Percentiles rank a stretch among this genome's conserved stretches.
These are phyloP conservation scores for Hexactinellida sp. DNA, from an alignment of 37 sponge, comb jelly and placozoan species.

Conservation along the genomic window DNA sequence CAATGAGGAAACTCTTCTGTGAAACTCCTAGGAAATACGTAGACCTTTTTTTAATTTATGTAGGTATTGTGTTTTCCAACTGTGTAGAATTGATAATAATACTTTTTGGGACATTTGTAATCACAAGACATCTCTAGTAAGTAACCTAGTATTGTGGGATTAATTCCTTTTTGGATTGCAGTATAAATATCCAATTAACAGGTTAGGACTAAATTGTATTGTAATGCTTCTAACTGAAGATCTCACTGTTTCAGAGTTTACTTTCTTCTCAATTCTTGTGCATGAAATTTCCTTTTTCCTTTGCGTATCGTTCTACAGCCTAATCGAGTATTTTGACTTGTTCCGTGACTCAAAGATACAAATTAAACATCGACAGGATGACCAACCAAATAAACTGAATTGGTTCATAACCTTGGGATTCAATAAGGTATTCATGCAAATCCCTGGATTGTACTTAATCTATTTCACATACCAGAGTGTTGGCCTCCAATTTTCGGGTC, in stretches of 20 bases:
- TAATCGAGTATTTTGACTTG: slow-evolving; percentile 19
- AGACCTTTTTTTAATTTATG: too few relatives aligned
- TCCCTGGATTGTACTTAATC: neutral
- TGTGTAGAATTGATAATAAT: too few relatives aligned
- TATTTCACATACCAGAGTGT: neutral
- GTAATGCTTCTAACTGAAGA: neutral
- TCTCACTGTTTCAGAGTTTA: neutral
- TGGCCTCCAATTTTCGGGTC: slow-evolving; percentile 9
- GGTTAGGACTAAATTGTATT: neutral
- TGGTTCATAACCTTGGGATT: slow-evolving; percentile 6
- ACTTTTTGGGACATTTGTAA: too few relatives aligned
- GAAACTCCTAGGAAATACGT: too few relatives aligned
- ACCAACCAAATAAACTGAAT: slow-evolving; percentile 1
- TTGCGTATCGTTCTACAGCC: neutral
- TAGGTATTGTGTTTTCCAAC: too few relatives aligned
- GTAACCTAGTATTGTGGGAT: too few relatives aligned
- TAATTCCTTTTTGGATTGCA: too few relatives aligned
- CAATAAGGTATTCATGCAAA: neutral
- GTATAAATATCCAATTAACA: too few relatives aligned
- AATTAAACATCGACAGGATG: neutral
- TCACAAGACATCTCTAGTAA: too few relatives aligned
- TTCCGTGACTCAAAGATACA: slow-evolving; percentile 16
- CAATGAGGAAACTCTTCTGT: neutral
- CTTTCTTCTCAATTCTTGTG: neutral
- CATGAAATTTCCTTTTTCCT: neutral